Base-by-base conservation (phyloP, 2,888 invertebrate species). In the Rutpela maculata region DNA sequence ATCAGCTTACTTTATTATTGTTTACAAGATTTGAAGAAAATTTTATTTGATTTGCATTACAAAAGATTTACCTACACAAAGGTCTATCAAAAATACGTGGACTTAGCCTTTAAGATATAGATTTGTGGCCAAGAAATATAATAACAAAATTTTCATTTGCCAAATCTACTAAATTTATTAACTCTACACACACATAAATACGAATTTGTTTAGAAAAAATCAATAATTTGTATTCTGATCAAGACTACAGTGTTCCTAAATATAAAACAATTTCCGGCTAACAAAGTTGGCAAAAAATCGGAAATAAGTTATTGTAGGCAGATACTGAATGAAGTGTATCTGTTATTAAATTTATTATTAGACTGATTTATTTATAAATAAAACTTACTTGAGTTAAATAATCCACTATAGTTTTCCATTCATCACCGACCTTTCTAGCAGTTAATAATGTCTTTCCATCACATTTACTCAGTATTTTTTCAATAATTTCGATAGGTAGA, bases 401-500 rank as follows among this genome's bases (percentile, higher is more conserved):
- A 66, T 88, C 87, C 50, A 89, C 86, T 38, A 87, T 84, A 22
- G 80, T 75, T 65, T 80, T 84, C 86, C 88, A 88, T 67, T 82
- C 81, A 7, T 83, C 81, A 79, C 85, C 81, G 11, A 88, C 87
- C 59, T 84, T 81, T 81, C 85, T 84, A 6, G 88, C 89, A 74
- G 76, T 84, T 75, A 87, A 80, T 70, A 90, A 83, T 17, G 90
- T 89, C 78, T 82, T 86, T 50, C 89, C 89, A 84, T 89, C 89
- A 75, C 89, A 89, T 74, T 86, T 85, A 59, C 83, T 81, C 31
- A 90, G 81, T 79, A 90, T 89, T 75, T 78, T 85, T 80, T 90
- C 90, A 4, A 89, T 79, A 73, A 89, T 84, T 86, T 90, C 90
- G 22, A 85, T 74, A n/a, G 89, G 89, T 50, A 89, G 84, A 78